phyloP scores from a whole-genome alignment of 2,113 vertebrate species.

The Mustela nigripes region DNA sequence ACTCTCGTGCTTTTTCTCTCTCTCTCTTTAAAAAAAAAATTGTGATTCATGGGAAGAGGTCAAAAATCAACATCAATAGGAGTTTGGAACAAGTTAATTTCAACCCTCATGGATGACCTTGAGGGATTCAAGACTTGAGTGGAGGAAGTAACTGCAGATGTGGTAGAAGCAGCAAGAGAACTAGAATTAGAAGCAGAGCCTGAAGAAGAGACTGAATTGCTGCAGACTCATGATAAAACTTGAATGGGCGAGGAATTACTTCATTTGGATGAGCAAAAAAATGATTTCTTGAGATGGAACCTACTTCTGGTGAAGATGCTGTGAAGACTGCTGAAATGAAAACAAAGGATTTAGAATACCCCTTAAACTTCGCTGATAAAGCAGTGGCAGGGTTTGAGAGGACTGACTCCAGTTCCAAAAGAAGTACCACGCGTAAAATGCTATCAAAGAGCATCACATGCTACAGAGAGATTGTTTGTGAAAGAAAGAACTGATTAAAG shows the following conservation, averaged over 20 bases:
- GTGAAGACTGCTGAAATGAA: not conserved
- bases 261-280: not conserved
- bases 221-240: not conserved
- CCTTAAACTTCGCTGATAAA: not conserved
- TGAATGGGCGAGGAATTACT: not conserved
- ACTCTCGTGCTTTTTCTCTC: not conserved
- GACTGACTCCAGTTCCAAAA: not conserved
- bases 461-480: not conserved
- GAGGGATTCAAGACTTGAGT: not conserved
- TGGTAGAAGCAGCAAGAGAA: not conserved
- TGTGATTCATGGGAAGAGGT: not conserved
- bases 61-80: not conserved
- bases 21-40: not conserved
- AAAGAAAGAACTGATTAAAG: not conserved
- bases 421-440: not conserved
- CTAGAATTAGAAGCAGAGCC: not conserved
- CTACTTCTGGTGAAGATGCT: not conserved
- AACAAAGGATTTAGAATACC: not conserved
- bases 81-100: not conserved
- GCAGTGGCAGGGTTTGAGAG: not conserved
- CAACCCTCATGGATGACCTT: not conserved
- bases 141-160: not conserved
- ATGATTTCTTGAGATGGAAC: not conserved
- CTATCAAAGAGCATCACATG: not conserved
- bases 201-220: not conserved